phyloP scores from a whole-genome alignment of 2,888 invertebrate species.

The Cheilosia grossa region DNA sequence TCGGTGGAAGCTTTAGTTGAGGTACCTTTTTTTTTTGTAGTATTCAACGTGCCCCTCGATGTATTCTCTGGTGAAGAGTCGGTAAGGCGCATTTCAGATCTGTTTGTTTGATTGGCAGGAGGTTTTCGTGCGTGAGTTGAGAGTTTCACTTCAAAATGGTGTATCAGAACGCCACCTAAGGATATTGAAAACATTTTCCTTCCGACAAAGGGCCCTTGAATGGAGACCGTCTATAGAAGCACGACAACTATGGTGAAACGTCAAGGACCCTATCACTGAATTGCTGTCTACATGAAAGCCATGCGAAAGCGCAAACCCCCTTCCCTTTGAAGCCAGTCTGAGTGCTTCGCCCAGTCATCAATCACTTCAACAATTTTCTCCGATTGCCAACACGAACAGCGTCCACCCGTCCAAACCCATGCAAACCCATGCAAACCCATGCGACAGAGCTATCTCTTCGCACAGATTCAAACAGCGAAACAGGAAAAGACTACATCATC shows the following conservation, averaged over 20 bases:
- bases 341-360: slow-evolving; percentile 27
- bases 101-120: too few species aligned
- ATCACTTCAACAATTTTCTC: slow-evolving; percentile 32
- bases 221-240: not conserved
- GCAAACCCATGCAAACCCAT: not conserved
- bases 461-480: slow-evolving; percentile 10
- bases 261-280: not conserved
- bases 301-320: not conserved
- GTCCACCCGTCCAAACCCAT: not conserved
- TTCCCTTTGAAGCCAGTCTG: slow-evolving; percentile 6
- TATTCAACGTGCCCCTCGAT: too few species aligned
- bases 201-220: too few species aligned
- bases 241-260: not conserved
- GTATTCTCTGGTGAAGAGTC: too few species aligned
- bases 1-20: too few species aligned
- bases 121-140: too few species aligned
- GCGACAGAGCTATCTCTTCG: not conserved
- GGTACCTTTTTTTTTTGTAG: too few species aligned
- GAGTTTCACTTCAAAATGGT: too few species aligned
- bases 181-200: too few species aligned
- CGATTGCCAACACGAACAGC: slow-evolving; percentile 6
- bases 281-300: too few species aligned
- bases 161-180: too few species aligned
- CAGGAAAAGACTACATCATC: slow-evolving; percentile 44
- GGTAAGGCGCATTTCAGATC: too few species aligned